A percentile compares a stretch with the other conserved stretches of the same genome.
These are phyloP conservation scores for Maniola jurtina DNA, from an alignment of 1,140 invertebrate genomes.

Conservation along the genomic window DNA sequence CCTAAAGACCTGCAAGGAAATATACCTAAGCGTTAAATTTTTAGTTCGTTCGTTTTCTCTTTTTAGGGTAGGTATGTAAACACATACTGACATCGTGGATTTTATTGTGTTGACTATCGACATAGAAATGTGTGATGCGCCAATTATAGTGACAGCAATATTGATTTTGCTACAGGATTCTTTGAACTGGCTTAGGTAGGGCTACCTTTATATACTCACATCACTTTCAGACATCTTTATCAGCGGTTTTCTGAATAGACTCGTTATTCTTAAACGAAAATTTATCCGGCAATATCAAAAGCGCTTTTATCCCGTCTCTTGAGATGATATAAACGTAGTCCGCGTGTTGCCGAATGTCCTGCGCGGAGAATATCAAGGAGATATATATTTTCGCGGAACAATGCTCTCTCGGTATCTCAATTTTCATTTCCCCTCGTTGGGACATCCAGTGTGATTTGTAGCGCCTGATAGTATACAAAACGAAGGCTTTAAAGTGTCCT, in stretches of 20 bases:
- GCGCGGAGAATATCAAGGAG: slow-evolving; percentile 69
- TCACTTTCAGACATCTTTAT: slow-evolving; percentile 3
- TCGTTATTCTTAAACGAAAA: slow-evolving; percentile 7
- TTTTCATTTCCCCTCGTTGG: slow-evolving; percentile 73
- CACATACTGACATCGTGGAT: too few species aligned
- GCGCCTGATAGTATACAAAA: slow-evolving; percentile 70
- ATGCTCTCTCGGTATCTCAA: slow-evolving; percentile 73
- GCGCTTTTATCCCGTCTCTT: slow-evolving; percentile 7
- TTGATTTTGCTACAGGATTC: too few species aligned
- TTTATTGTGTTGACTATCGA: too few species aligned
- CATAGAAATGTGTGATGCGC: too few species aligned
- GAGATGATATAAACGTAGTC: slow-evolving; percentile 16
- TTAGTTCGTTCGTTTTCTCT: too few species aligned
- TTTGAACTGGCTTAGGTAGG: not conserved
- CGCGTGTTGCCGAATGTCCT: slow-evolving; percentile 54
- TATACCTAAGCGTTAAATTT: too few species aligned
- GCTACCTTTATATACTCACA: not conserved
- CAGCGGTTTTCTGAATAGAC: slow-evolving; percentile 6
- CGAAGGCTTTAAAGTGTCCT: slow-evolving; percentile 36
- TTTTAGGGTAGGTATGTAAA: too few species aligned
- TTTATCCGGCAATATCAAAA: slow-evolving; percentile 21
- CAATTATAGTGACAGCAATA: too few species aligned
- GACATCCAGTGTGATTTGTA: slow-evolving; percentile 73
- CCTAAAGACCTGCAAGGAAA: too few species aligned
- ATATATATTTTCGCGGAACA: slow-evolving; percentile 74